A percentile compares a stretch with the other conserved stretches of the same genome.
These are phyloP conservation scores for Helicoverpa armigera DNA, from an alignment of 1,140 invertebrate species.

Conservation along the genomic window DNA sequence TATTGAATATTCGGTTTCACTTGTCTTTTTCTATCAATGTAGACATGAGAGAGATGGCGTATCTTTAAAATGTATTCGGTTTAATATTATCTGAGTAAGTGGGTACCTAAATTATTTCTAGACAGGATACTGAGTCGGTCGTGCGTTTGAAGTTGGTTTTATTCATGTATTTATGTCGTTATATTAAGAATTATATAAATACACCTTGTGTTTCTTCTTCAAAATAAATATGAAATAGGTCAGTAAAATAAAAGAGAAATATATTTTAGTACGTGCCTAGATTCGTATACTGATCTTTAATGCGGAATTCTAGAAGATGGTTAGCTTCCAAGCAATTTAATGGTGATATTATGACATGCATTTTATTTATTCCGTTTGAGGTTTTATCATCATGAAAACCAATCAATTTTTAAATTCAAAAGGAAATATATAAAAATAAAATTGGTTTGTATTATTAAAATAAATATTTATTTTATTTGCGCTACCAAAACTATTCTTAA, in stretches of 20 bases:
- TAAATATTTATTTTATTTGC: too few relatives aligned
- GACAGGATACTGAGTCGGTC: slow-evolving; percentile 37
- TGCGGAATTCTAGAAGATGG: background rate
- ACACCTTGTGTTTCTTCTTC: background rate
- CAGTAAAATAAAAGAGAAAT: background rate
- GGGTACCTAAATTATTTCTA: slow-evolving; percentile 40
- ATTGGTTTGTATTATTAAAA: too few relatives aligned
- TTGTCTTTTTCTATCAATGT: slow-evolving; percentile 35
- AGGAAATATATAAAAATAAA: too few relatives aligned
- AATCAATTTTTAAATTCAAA: too few relatives aligned
- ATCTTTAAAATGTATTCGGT: slow-evolving; percentile 36
- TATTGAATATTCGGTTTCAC: slow-evolving; percentile 22
- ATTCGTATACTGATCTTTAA: background rate
- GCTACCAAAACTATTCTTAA: too few relatives aligned
- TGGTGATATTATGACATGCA: background rate
- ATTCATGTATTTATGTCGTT: slow-evolving; percentile 34
- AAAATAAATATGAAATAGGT: slow-evolving; percentile 8
- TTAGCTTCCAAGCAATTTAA: too few relatives aligned
- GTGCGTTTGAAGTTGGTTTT: slow-evolving; percentile 37
- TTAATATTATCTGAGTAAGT: slow-evolving; percentile 39
- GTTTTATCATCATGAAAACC: background rate
- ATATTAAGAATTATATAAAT: slow-evolving; percentile 31
- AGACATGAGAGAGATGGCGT: slow-evolving; percentile 12
- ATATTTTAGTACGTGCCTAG: too few relatives aligned
- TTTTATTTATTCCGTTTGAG: background rate